Percentiles rank a stretch among this genome's conserved stretches.
Evolutionary conservation across 2,113 vertebrate species (phyloP).

Genomic region (Sinocyclocheilus rhinocerous): DNA sequence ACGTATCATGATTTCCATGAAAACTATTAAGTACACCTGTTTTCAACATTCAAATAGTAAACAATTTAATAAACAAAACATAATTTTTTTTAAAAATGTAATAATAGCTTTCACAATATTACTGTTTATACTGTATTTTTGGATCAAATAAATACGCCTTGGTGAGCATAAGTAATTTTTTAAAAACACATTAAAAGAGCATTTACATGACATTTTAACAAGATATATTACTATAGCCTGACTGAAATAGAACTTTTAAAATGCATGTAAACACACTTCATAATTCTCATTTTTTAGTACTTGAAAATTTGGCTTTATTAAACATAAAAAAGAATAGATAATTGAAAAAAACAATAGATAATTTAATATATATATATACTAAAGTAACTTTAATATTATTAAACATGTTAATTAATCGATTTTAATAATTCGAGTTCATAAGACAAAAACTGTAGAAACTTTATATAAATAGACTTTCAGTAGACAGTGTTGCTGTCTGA

Average conservation of each 20-base stretch:
- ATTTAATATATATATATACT: too few species aligned
- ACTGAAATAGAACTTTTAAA: neutral
- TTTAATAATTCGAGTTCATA: neutral
- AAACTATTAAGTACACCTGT: neutral
- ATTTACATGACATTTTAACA: neutral
- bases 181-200: neutral
- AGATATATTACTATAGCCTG: neutral
- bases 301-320: neutral
- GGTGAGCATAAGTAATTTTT: neutral
- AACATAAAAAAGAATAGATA: neutral
- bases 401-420: neutral
- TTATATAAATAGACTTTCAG: too few species aligned
- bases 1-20: neutral
- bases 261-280: neutral
- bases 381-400: neutral
- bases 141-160: neutral
- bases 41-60: neutral
- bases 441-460: neutral
- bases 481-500: neutral
- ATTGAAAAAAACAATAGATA: neutral
- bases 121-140: neutral
- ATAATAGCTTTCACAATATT: neutral
- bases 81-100: neutral
- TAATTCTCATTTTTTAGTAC: too few species aligned
- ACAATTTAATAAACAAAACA: neutral